Conservation (phyloP, 2,113 vertebrate species). For the Paradoxurus hermaphroditus region DNA sequence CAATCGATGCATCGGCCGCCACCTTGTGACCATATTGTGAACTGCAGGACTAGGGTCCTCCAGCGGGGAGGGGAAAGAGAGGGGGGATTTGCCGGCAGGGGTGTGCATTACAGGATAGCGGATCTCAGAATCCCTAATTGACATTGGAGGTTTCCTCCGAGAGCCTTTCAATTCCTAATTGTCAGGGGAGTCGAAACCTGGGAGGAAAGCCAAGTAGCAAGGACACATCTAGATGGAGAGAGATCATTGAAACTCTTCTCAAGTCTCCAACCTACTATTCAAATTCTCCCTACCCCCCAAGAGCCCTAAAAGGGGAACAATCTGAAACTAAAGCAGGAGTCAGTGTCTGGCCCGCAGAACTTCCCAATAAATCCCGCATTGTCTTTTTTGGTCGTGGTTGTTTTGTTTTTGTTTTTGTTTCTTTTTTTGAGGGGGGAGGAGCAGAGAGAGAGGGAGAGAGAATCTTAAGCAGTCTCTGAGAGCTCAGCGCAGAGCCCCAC, state of each 20-base stretch:
- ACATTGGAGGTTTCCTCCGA: background rate
- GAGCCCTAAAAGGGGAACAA: background rate
- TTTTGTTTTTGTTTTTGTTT: too few species aligned
- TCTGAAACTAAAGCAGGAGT: background rate
- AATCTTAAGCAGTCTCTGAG: too few species aligned
- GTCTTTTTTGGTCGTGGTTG: too few species aligned
- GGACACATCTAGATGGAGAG: background rate
- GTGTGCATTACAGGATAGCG: background rate
- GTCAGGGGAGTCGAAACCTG: background rate
- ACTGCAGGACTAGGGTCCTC: conserved; percentile 12
- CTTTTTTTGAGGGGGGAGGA: too few species aligned
- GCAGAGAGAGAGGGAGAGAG: too few species aligned
- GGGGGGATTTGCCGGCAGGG: background rate
- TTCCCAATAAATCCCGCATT: background rate
- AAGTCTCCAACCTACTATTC: background rate
- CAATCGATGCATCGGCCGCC: conserved; percentile 16
- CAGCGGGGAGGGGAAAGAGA: background rate
- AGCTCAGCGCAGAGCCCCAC: too few species aligned
- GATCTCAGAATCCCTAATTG: background rate
- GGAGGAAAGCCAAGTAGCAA: conserved; percentile 29
- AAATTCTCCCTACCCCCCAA: background rate
- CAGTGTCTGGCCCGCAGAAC: background rate
- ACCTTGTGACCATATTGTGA: conserved; percentile 61
- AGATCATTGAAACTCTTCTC: background rate
- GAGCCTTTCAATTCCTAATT: background rate